Base-by-base conservation (phyloP, 2,888 invertebrate species). In the Pimpla rufipes region DNA sequence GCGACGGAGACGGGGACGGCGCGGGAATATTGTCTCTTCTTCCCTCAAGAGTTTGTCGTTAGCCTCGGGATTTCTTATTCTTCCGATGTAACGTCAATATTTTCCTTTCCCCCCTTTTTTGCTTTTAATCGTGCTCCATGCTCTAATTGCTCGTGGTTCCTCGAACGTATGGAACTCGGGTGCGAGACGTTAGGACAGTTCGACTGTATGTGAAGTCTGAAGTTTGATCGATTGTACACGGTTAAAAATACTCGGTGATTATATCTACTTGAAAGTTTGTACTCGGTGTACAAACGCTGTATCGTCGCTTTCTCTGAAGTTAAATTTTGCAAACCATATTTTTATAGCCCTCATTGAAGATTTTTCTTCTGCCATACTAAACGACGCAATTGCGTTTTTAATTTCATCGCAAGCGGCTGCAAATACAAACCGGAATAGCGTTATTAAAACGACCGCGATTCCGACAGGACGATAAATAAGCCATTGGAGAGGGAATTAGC, bases 21-120 rank as follows among this genome's bases (percentile, higher is more conserved):
- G n/a, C n/a, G n/a, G n/a, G 71, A 21, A 78, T 70, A 77, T 70
- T 42, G 55, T 66, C 35, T 62, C 45, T 75, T 70, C 37, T 75
- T 42, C 37, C 16, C 13, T 37, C 13, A 21, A 50, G 52, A 71
- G 57, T 23, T 66, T 55, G 67, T 70, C 77, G 74, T 78, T 74
- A 35, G 74, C 68, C 45, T 29, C 71, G 67, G 50, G 35, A 66
- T 73, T 81, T 52, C 42, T 74, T 42, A 64, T 78, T 42, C 67
- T 62, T 62, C 35, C 50, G 16, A 40, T 59, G 67, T 42, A 29
- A 73, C 37, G 71, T 71, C 77, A 73, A 52, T 45, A 77, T 77
- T 57, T 74, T 50, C 45, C 18, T 70, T 42, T 47, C 29, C 45
- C n/a, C n/a, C n/a, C n/a, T n/a, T n/a, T 52, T 29, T 66, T 57